Base-by-base conservation (phyloP, 2,113 vertebrate genomes). In the Motacilla alba region DNA sequence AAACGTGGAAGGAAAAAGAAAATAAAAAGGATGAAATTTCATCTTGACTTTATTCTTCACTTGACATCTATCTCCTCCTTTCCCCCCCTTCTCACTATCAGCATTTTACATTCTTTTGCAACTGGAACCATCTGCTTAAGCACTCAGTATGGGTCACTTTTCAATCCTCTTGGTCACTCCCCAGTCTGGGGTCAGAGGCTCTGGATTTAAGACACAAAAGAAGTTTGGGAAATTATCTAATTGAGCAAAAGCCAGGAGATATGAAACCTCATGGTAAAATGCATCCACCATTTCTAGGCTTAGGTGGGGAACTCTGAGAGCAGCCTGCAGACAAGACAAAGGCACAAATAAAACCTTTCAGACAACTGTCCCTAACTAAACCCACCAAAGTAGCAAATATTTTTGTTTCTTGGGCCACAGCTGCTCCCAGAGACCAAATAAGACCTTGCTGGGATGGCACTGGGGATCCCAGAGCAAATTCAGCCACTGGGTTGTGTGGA, bases 161-260 rank as follows among this genome's bases (percentile, higher is more conserved):
- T 97, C 97, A 28, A 96, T 97, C 94, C 92, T 97, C 86, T 98
- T 94, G 2, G 66, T 86, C 16, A 86, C 97, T 90, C 98, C 98
- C 97, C 98, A 98, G 41, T 97, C 95, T 26, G 95, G 97, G 22
- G 74, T 96, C 13, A 98, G 84, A 72, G 75, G 78, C 35, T 89
- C 67, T 60, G 89, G 67, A 62, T 93, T 95, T 84, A 94, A 79
- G 96, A 94, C 83, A 76, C 84, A 63, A 85, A 95, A 94, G 64
- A 63, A 66, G n/a, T 75, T 33, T 35, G 93, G 83, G 31, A 41
- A 63, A 89, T 95, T 98, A 88, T 97, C 98, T 75, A 98, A 97
- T 10, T 97, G 96, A 92, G 97, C 96, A 85, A 98, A 98, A 91
- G 96, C 96, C 80, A 98, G 96, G 91, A 98, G 82, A 93, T 98